Evolutionary conservation across 2,888 invertebrate species (phyloP), one percentile per base, ranked within the genome.

Genomic region (Drosophila affinis): DNA sequence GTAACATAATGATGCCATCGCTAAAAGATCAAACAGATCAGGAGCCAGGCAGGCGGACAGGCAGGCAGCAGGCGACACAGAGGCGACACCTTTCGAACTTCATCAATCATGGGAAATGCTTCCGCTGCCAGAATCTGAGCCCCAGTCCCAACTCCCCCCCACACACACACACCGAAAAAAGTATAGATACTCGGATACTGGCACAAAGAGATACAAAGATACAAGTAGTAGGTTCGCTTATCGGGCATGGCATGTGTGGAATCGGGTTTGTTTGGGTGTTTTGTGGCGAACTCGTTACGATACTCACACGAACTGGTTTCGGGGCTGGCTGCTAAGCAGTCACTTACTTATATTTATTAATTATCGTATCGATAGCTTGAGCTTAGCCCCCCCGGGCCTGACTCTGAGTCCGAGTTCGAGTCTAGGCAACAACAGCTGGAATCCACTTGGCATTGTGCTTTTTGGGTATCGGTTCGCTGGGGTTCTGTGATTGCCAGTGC

Each of bases 291-390:
- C 32, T 56, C n/a, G 51, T 46, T 56, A 32, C 49, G 55, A 44
- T 39, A 59, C 70, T 60, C 54, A 62, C 51, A 52, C 51, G 59
- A 85, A 81, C 81, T 84, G 84, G 87, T 87, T 87, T 67, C 32
- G 39, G 70, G 39, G 39, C 39, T 14, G 39, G 56, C 58, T 54
- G 70, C 55, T 74, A 61, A 72, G 62, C 62, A 65, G 57, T 62
- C 60, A 56, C 46, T 76, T 62, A 62, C 51, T 79, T 75, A 62
- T 81, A 73, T 76, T 87, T 85, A 88, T 88, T 86, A 87, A 86
- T 86, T 86, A 88, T 79, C 85, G 81, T 72, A 87, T 85, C 76
- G 81, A 81, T 84, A 81, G 73, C 79, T 70, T 58, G 71, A 70
- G 76, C 76, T 68, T 17, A 59, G 70, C 69, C 21, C 69, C 59